phyloP scores from a whole-genome alignment of 1,140 invertebrate species.

The Aphaenogaster ashmeadi region DNA sequence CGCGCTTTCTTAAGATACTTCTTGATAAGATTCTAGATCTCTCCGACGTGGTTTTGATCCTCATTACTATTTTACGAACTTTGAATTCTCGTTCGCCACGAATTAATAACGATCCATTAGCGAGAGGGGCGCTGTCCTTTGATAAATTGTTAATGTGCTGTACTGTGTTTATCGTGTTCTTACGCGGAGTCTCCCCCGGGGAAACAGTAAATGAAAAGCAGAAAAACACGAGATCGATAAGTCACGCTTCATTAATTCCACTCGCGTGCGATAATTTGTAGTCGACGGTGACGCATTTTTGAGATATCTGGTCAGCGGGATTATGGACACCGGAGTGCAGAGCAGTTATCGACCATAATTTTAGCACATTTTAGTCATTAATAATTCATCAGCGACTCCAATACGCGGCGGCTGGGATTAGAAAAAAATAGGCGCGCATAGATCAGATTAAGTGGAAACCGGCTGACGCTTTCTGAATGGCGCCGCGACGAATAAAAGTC shows the following conservation, averaged over 20 bases:
- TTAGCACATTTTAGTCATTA: slow-evolving; percentile 54
- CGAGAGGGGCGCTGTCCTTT: background rate
- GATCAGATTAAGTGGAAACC: slow-evolving; percentile 59
- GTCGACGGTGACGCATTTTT: slow-evolving; percentile 36
- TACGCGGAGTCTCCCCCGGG: background rate
- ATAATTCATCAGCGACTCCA: slow-evolving; percentile 45
- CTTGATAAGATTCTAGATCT: background rate
- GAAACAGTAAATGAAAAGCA: slow-evolving; percentile 14
- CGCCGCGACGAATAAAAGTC: slow-evolving; percentile 32
- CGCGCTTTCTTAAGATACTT: background rate
- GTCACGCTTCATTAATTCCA: slow-evolving; percentile 55
- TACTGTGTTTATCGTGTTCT: background rate
- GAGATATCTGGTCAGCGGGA: slow-evolving; percentile 2
- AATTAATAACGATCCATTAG: slow-evolving; percentile 38
- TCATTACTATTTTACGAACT: slow-evolving; percentile 14
- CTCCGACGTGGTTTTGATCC: background rate
- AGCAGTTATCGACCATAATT: slow-evolving; percentile 47
- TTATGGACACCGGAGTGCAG: background rate
- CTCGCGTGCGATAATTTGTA: slow-evolving; percentile 41
- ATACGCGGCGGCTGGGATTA: background rate
- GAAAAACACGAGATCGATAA: slow-evolving; percentile 47
- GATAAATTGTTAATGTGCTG: background rate
- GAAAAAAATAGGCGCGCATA: slow-evolving; percentile 13
- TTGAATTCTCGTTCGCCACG: background rate
- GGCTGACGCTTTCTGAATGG: slow-evolving; percentile 22